Evolutionary conservation across 2,888 invertebrate genomes (phyloP).

Genomic region (Trachelus troglodyta): DNA sequence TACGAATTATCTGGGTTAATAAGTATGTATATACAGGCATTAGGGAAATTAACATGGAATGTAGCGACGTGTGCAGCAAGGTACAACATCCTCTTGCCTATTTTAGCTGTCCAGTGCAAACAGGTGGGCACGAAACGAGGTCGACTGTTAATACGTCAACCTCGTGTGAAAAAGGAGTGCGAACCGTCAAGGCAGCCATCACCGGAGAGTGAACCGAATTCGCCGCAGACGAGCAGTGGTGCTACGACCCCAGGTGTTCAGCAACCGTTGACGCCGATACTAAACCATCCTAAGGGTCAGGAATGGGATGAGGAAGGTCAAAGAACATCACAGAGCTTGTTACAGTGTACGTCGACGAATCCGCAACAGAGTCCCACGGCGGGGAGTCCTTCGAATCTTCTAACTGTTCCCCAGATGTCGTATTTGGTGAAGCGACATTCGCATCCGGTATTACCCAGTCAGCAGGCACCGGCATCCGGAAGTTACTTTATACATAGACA

Average conservation of each 20-base stretch:
- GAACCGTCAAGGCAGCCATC: slow-evolving; percentile 67
- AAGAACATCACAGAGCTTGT: slow-evolving; percentile 21
- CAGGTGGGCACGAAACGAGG: slow-evolving; percentile 73
- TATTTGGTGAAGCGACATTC: slow-evolving; percentile 76
- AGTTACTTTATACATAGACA: slow-evolving; percentile 67
- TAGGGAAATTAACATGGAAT: neutral
- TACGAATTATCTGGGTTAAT: slow-evolving; percentile 1
- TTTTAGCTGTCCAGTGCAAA: slow-evolving; percentile 38
- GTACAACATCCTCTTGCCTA: slow-evolving; percentile 1
- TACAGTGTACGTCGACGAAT: slow-evolving; percentile 37
- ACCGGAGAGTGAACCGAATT: slow-evolving; percentile 61
- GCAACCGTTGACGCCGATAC: slow-evolving; percentile 66
- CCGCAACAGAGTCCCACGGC: slow-evolving; percentile 72
- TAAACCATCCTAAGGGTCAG: slow-evolving; percentile 47
- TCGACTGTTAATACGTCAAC: slow-evolving; percentile 75
- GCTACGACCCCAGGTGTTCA: slow-evolving; percentile 8
- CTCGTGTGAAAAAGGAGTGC: slow-evolving; percentile 74
- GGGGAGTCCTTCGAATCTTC: slow-evolving; percentile 69
- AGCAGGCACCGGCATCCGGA: slow-evolving; percentile 62
- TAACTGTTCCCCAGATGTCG: slow-evolving; percentile 71
- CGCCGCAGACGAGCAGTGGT: slow-evolving; percentile 47
- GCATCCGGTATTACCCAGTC: slow-evolving; percentile 74
- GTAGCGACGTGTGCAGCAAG: neutral
- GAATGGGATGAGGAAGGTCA: slow-evolving; percentile 39
- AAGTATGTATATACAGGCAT: neutral